phyloP scores from a whole-genome alignment of 1,140 invertebrate species.

The Lethrus apterus region DNA sequence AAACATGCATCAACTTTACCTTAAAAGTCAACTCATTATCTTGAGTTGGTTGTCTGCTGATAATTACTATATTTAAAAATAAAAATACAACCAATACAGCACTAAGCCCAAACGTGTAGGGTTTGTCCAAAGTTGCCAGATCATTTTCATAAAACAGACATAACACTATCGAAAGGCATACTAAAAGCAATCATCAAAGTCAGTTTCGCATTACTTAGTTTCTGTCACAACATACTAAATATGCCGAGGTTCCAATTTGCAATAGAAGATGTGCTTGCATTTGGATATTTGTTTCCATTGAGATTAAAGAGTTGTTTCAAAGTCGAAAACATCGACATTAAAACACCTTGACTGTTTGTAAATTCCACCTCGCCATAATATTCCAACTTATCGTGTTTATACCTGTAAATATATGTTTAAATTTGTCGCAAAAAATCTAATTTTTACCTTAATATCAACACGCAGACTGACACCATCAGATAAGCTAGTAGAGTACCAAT shows the following conservation, averaged over 20 bases:
- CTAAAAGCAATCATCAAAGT: slow-evolving; percentile 5
- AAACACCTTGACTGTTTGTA: neutral
- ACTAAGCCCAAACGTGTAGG: neutral
- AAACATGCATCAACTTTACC: too few relatives aligned
- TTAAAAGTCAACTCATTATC: slow-evolving; percentile 11
- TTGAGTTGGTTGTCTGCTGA: slow-evolving; percentile 11
- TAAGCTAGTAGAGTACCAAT: slow-evolving; percentile 91
- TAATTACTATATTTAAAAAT: slow-evolving; percentile 1
- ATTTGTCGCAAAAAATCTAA: neutral
- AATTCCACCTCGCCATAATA: slow-evolving; percentile 8
- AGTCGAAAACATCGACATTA: slow-evolving; percentile 2
- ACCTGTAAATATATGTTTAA: slow-evolving; percentile 14
- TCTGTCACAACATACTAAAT: slow-evolving; percentile 26
- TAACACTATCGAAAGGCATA: neutral
- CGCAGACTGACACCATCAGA: slow-evolving; percentile 82
- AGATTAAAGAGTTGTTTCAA: slow-evolving; percentile 32
- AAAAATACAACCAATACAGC: slow-evolving; percentile 1
- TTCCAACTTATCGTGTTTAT: slow-evolving; percentile 12
- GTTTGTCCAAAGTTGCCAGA: neutral
- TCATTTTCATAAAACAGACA: slow-evolving; percentile 2
- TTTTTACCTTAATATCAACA: slow-evolving; percentile 73
- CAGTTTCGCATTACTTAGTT: neutral
- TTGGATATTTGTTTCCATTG: slow-evolving; percentile 30
- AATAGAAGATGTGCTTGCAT: slow-evolving; percentile 18
- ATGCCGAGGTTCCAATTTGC: slow-evolving; percentile 27